Base-by-base conservation (phyloP, 2,888 invertebrate species). In the Ypsolopha scabrella region DNA sequence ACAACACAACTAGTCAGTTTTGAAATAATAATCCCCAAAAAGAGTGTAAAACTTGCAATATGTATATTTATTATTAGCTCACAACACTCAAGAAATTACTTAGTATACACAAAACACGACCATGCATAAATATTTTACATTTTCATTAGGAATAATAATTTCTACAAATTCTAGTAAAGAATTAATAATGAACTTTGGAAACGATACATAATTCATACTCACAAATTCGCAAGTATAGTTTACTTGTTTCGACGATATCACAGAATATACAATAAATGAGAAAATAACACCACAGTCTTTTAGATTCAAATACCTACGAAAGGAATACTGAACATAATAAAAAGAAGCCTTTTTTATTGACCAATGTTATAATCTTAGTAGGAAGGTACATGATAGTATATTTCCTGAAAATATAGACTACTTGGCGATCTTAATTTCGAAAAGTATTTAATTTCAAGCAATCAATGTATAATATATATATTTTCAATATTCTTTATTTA, bases 241-340 rank as follows among this genome's bases (percentile, higher is more conserved):
- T 37, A 51, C 51, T 54, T 36, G 48, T 53, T 54, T 59, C 48
- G 55, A 59, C 55, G 58, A 61, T 72, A 74, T 71, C 72, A 74
- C 73, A 74, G 71, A 68, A 70, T 57, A 63, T 60, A 67, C 56
- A 62, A 61, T 54, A 50, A 55, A 64, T 62, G 54, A 55, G 54
- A 65, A 67, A 64, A 53, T 52, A 65, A 62, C 45, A 24, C 49
- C 55, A 63, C 64, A 71, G 68, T 68, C 65, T 68, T 65, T 58
- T 57, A 58, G 48, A 60, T 61, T 54, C 54, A 24, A 44, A 24
- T 24, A 14, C 33, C 11, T 45, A 9, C 34, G 33, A 35, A 34
- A 64, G 58, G 65, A 54, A 53, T 50, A 52, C 46, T 51, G 38
- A 44, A 41, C 41, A 14, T 2, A 24, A 24, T 24, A 3, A 24